A percentile compares a stretch with the other conserved stretches of the same genome.
Conservation (phyloP, 2,888 invertebrate species). For the Syrista parreyssii region DNA sequence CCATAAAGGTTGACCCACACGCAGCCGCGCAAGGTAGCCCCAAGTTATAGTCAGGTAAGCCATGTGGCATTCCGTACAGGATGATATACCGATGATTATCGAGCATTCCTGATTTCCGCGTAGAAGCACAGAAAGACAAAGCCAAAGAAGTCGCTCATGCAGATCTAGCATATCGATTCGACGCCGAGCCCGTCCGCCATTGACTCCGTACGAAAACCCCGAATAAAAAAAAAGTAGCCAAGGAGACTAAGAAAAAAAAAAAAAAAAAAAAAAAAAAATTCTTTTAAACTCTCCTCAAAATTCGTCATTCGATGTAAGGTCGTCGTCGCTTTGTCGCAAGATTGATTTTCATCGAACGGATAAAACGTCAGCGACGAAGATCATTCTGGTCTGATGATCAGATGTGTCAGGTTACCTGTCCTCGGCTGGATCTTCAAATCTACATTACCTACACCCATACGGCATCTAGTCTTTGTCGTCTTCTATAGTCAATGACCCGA, state of each 20-base stretch:
- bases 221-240: not conserved
- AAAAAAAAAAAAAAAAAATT: not conserved
- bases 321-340: constrained; percentile 29
- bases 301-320: not conserved
- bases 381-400: not conserved
- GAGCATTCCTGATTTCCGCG: constrained; percentile 50
- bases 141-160: constrained; percentile 22
- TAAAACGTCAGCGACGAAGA: constrained; percentile 6
- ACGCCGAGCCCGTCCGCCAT: constrained; percentile 16
- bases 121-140: constrained; percentile 24
- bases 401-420: constrained; percentile 31
- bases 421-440: not conserved
- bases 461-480: not conserved
- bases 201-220: not conserved
- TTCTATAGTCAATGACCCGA: not conserved
- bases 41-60: constrained; percentile 24
- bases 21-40: constrained; percentile 21
- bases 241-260: not conserved
- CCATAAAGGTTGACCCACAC: constrained; percentile 59
- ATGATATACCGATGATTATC: constrained; percentile 60
- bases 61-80: constrained; percentile 23
- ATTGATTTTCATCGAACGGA: constrained; percentile 29
- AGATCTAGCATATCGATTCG: constrained; percentile 18
- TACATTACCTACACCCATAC: not conserved
- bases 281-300: not conserved